Conservation (phyloP, 2,113 vertebrate species). For the Butastur rufipennis region DNA sequence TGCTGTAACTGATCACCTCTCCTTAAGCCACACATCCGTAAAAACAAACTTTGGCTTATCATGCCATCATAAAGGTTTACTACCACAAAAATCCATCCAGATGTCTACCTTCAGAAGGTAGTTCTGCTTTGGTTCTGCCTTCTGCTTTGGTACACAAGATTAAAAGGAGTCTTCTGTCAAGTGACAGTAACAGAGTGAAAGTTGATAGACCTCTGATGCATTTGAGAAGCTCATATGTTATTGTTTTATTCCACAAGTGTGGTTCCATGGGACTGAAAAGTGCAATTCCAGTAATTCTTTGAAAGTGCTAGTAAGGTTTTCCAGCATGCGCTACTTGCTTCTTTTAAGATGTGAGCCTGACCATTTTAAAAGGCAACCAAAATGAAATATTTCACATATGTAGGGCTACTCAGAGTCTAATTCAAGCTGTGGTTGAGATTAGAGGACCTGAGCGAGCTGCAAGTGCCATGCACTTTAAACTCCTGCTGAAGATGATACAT, state of each 20-base stretch:
- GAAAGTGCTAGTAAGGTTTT: neutral
- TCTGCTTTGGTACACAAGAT: neutral
- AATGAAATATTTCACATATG: neutral
- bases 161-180: neutral
- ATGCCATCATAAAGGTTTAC: neutral
- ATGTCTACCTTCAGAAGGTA: neutral
- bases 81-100: neutral
- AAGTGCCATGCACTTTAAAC: accelerated
- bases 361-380: neutral
- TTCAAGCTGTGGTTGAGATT: neutral
- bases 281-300: neutral
- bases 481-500: accelerated
- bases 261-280: neutral
- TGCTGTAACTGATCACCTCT: neutral
- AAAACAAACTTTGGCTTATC: neutral
- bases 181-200: neutral
- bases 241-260: neutral
- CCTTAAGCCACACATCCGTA: neutral
- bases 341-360: neutral
- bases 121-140: too few relatives aligned
- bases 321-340: neutral
- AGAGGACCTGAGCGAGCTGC: neutral
- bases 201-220: neutral
- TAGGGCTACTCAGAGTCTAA: neutral
- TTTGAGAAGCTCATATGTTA: neutral